phyloP scores from a whole-genome alignment of 1,140 invertebrate species.

The Dendrolimus punctatus region DNA sequence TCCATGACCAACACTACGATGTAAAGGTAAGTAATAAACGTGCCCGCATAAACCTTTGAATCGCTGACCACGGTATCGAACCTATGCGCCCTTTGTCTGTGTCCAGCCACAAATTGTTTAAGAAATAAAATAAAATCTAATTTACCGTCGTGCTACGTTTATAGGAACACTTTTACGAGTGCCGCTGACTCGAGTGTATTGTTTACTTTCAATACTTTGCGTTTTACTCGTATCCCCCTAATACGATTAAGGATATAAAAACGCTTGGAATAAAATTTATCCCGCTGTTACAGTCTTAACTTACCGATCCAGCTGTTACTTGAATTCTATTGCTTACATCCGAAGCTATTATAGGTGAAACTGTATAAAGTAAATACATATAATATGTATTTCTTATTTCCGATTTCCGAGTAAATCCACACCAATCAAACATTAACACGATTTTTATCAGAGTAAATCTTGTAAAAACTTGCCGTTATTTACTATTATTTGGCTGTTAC shows the following conservation, averaged over 20 bases:
- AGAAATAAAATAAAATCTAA: conserved; percentile 69
- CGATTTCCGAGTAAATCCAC: too few species aligned
- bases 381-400: too few species aligned
- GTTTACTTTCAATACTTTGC: conserved; percentile 35
- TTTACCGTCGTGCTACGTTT: conserved; percentile 63
- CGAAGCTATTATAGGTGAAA: neutral
- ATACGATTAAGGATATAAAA: conserved; percentile 21
- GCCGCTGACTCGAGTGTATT: conserved; percentile 35
- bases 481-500: too few species aligned
- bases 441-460: neutral
- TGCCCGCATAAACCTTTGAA: conserved; percentile 66
- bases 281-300: conserved; percentile 10
- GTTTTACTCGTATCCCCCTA: conserved; percentile 29
- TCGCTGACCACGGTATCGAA: conserved; percentile 62
- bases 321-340: neutral
- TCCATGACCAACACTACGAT: conserved; percentile 20
- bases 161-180: conserved; percentile 56
- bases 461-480: neutral
- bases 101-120: conserved; percentile 62
- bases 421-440: too few species aligned
- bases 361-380: too few species aligned
- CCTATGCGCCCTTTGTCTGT: conserved; percentile 61
- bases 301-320: conserved; percentile 4
- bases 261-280: conserved; percentile 17
- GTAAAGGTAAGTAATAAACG: conserved; percentile 61